Evolutionary conservation across 2,888 invertebrate genomes (phyloP).

Genomic region (Phragmatobia fuliginosa): DNA sequence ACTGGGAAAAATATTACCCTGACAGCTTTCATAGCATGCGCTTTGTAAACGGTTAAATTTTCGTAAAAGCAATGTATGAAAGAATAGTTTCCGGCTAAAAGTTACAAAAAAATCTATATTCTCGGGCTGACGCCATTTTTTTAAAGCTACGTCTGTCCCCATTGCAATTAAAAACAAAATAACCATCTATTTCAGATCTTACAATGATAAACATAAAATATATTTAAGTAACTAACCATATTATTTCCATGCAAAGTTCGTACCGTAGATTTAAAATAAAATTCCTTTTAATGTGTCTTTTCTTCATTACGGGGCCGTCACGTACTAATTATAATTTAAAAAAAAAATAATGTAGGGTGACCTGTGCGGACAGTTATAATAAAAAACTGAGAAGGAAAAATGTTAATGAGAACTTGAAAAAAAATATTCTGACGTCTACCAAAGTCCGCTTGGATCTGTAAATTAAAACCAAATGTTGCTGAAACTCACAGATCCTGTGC

Average conservation of each 20-base stretch:
- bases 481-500: not conserved
- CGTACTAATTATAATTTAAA: constrained; percentile 3
- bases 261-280: not conserved
- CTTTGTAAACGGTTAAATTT: too few species aligned
- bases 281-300: not conserved
- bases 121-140: not conserved
- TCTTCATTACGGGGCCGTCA: not conserved
- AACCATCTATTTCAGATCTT: not conserved
- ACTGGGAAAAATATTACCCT: too few species aligned
- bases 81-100: too few species aligned
- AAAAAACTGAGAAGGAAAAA: not conserved
- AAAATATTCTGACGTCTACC: not conserved
- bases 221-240: not conserved
- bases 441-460: not conserved
- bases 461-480: constrained; percentile 11
- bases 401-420: not conserved
- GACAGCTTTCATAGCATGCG: too few species aligned
- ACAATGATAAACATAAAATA: not conserved
- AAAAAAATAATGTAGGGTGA: not conserved
- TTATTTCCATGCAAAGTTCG: not conserved
- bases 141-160: not conserved
- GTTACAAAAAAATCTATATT: too few species aligned
- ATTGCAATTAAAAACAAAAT: not conserved
- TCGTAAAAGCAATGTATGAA: too few species aligned
- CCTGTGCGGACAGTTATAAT: not conserved